Conservation (phyloP, 2,797 vertebrate genomes). For the Periophthalmus magnuspinnatus region DNA sequence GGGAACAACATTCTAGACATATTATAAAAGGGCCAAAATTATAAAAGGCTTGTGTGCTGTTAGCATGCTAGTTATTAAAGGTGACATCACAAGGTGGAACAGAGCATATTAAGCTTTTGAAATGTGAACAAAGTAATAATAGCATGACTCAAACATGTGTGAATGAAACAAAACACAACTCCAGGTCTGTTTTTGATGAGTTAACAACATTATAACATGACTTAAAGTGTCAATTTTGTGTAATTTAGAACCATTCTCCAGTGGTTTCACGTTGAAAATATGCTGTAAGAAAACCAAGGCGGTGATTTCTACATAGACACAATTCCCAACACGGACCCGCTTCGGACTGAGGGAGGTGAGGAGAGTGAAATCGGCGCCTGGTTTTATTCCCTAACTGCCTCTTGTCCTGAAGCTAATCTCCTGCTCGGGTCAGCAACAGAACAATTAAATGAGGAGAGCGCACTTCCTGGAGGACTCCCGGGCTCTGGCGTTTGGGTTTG, state of each 20-base stretch:
- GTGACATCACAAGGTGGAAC: no score
- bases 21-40: no score
- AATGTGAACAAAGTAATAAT: no score
- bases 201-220: no score
- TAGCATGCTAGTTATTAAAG: no score
- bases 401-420: conserved; percentile 54
- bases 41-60: no score
- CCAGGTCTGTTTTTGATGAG: no score
- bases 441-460: conserved; percentile 73
- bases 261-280: not conserved
- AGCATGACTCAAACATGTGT: no score
- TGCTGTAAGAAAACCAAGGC: conserved; percentile 2
- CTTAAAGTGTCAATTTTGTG: no score
- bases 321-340: conserved; percentile 18
- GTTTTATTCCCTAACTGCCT: conserved; percentile 41
- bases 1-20: no score
- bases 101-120: no score
- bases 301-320: not conserved
- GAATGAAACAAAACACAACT: no score
- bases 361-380: conserved; percentile 44
- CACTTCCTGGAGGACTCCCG: conserved; percentile 50
- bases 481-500: conserved; percentile 50
- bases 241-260: not conserved
- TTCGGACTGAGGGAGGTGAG: conserved; percentile 37
- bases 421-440: conserved; percentile 52